Evolutionary conservation across 2,888 invertebrate species (phyloP), one percentile per base, ranked within the genome.

Genomic region (Perizoma affinitatum): DNA sequence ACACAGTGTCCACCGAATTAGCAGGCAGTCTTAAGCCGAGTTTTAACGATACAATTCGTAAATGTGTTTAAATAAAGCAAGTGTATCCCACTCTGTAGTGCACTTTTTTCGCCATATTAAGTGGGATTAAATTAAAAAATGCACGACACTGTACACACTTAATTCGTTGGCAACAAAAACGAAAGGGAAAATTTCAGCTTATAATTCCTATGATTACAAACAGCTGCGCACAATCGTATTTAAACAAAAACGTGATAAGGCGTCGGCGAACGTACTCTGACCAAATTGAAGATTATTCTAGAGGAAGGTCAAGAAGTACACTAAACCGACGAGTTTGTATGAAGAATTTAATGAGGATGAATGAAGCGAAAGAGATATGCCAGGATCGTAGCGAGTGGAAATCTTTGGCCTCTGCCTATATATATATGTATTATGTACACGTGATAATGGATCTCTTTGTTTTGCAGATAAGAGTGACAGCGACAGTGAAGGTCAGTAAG

Each of bases 401-500:
- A 22, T 22, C 22, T 22, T 1, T 22, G 22, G 22, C 22, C 22
- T 22, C 22, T 22, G 22, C 22, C 22, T 22, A 22, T 22, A 54
- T 45, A 48, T 10, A 41, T 49, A 22, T 22, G 22, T 22, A 22
- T 22, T 22, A 22, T 22, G 22, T 22, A 22, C 22, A 22, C 22
- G 44, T 59, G 38, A 59, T 43, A 41, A 43, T 45, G 11, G 53
- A 49, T 51, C 61, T 71, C 56, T 61, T 64, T 71, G 60, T 95
- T 94, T 68, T 43, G 4, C 94, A 97, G 97, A 97, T 94, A 97
- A 97, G 94, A 97, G 97, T 93, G 97, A 97, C 95, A 97, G 96
- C 93, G 97, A 97, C 94, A 97, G 97, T 92, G 97, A 97, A 94
- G 97, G 97, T 93, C 97, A 97, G 93, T 97, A 95, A 95, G 80